Evolutionary conservation across 2,797 vertebrate genomes (phyloP), one percentile per base, ranked within the genome.

Genomic region (Sandelia bainsii): DNA sequence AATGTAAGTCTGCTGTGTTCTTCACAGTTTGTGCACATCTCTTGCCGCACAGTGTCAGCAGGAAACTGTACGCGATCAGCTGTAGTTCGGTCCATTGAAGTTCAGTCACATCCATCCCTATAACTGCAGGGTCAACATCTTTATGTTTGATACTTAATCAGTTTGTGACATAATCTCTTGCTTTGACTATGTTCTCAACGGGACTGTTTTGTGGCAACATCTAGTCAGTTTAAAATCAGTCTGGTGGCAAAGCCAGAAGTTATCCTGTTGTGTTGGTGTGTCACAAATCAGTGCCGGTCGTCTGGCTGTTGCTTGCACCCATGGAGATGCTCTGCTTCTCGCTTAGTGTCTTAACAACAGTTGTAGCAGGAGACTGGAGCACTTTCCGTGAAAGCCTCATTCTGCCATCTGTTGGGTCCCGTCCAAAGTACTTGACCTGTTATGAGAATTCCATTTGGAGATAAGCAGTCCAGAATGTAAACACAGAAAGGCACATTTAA

Each of bases 351-450:
- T 92, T 98, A 61, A 96, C 90, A 1, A 93, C 48, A 8, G 90
- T 82, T 13, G 94, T 93, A 58, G 90, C 94, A 4, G 97, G 96
- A 64, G 97, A 95, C 77, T 96, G 97, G 5, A 99, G 96, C 6
- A 99, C 95, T 93, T 99, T 99, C 1, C 98, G 93, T 0, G 98
- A 99, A 29, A 99, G 94, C 70, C 98, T 95, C 98, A 99, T 99
- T 82, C 98, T 95, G 56, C 98, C 98, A 16, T 99, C 98, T 12
- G 96, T 97, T 10, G 98, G 98, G 86, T 99, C 98, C 6, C 98
- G 95, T 64, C 98, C 98, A 62, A 99, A 99, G 85, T 97, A 99
- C 80, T 99, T 99, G 16, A 99, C 97, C 98, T 99, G 91, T 80
- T 11, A 54, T 51, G 9, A 67, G 7, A 78, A 68, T 25, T 54